These are phyloP conservation scores for Salvelinus fontinalis DNA, from an alignment of 2,113 vertebrate genomes.

Conservation along the genomic window DNA sequence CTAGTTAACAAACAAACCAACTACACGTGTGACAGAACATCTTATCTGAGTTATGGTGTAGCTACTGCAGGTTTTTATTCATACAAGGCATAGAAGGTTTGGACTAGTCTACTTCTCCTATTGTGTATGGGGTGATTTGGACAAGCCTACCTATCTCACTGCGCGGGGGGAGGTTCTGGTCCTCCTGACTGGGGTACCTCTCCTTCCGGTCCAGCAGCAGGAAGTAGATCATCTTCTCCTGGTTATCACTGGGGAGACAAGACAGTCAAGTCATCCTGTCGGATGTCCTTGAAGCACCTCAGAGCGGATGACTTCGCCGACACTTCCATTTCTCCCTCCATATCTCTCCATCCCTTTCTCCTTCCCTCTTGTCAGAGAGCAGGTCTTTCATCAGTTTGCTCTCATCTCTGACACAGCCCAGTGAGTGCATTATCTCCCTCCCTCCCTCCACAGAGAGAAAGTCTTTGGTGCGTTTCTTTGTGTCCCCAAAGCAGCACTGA, in stretches of 20 bases:
- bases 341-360: neutral
- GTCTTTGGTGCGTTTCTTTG: constrained; percentile 89
- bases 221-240: constrained; percentile 99
- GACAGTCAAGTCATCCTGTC: neutral
- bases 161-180: constrained; percentile 94
- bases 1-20: constrained; percentile 2
- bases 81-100: too few species aligned
- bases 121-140: neutral
- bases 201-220: constrained; percentile 96
- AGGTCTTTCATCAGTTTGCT: too few species aligned
- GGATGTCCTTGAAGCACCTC: constrained; percentile 2
- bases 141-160: constrained; percentile 59
- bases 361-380: neutral
- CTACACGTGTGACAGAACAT: neutral
- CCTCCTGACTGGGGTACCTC: constrained; percentile 95
- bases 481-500: constrained; percentile 95
- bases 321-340: neutral
- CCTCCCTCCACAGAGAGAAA: constrained; percentile 80
- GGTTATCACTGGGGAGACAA: constrained; percentile 83
- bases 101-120: too few species aligned
- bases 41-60: neutral
- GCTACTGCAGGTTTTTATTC: too few species aligned
- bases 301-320: neutral
- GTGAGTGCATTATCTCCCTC: neutral
- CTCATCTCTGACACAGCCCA: too few species aligned